Evolutionary conservation across 2,113 vertebrate species (phyloP).

Genomic region (Sphyrna mokarran): DNA sequence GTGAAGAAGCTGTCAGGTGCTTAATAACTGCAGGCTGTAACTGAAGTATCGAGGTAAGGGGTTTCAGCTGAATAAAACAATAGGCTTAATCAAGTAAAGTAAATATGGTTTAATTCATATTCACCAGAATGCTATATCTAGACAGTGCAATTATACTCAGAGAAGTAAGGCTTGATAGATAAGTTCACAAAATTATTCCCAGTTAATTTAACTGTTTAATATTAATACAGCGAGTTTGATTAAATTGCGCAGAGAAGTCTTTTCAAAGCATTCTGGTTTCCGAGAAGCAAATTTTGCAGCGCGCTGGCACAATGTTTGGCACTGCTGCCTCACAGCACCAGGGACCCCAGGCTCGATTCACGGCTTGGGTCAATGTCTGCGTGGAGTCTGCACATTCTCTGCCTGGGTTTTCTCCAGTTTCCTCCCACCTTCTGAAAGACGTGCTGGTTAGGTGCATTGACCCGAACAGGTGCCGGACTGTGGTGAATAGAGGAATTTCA

Average conservation of each 20-base stretch:
- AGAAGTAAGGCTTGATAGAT: neutral
- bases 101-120: slow-evolving; percentile 34
- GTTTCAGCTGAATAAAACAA: slow-evolving; percentile 24
- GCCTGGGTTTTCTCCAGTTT: no score
- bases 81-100: slow-evolving; percentile 32
- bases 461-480: no score
- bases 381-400: no score
- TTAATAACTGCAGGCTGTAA: slow-evolving; percentile 24
- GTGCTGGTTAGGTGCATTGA: no score
- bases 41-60: neutral
- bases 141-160: neutral
- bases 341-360: no score
- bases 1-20: slow-evolving; percentile 34
- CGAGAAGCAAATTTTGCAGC: neutral
- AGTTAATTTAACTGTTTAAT: slow-evolving; percentile 35
- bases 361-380: no score
- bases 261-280: neutral
- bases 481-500: no score
- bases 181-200: neutral
- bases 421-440: no score
- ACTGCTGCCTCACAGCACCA: no score
- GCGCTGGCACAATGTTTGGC: no score
- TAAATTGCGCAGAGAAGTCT: slow-evolving; percentile 1
- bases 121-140: neutral
- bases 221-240: slow-evolving; percentile 10